Evolutionary conservation across 2,888 invertebrate genomes (phyloP).

Genomic region (Microchrysa polita): DNA sequence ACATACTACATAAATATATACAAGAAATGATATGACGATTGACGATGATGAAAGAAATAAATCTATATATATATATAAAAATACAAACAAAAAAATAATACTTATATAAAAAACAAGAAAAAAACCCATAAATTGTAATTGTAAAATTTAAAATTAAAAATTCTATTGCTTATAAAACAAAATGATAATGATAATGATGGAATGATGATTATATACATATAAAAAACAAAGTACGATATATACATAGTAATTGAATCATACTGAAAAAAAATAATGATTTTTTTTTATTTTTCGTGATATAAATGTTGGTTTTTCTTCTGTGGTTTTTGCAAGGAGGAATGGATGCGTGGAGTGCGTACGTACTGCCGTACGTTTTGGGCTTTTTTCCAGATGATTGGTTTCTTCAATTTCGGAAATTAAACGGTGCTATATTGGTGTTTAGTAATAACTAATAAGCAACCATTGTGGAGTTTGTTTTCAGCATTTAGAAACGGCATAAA

Average conservation of each 20-base stretch:
- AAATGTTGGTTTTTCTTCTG: constrained; percentile 38
- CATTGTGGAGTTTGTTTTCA: too few relatives aligned
- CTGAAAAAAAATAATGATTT: constrained; percentile 39
- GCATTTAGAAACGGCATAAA: too few relatives aligned
- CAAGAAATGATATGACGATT: too few relatives aligned
- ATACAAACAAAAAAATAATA: constrained; percentile 18
- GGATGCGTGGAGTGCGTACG: too few relatives aligned
- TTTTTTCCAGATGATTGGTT: too few relatives aligned
- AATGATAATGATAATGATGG: constrained; percentile 37
- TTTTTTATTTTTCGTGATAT: constrained; percentile 43
- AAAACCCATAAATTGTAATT: constrained; percentile 15
- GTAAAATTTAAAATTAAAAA: constrained; percentile 43
- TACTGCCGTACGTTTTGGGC: too few relatives aligned
- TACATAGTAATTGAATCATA: constrained; percentile 45
- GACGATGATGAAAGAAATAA: not conserved
- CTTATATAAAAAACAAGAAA: not conserved
- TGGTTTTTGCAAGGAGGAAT: too few relatives aligned
- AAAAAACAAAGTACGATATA: constrained; percentile 40
- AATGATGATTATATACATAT: constrained; percentile 43
- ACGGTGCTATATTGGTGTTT: too few relatives aligned
- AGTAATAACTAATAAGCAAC: too few relatives aligned
- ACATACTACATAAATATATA: too few relatives aligned
- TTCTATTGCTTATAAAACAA: constrained; percentile 44
- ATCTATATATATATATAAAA: constrained; percentile 22
- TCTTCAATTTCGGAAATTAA: too few relatives aligned